phyloP scores from a whole-genome alignment of 92 coral and sea anemone genomes.

The Virgularia gustaviana region DNA sequence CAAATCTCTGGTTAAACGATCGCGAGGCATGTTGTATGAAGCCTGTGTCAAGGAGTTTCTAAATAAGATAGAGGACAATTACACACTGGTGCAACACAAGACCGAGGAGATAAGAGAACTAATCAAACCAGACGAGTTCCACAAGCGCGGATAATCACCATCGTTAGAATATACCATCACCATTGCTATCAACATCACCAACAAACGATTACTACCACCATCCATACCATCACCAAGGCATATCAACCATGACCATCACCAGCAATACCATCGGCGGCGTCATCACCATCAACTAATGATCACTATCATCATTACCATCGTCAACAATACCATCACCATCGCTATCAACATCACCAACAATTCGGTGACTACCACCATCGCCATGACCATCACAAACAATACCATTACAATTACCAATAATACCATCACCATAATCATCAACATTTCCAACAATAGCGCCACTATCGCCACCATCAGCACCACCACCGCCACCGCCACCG shows the following conservation, averaged over 20 bases:
- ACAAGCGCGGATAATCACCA: background rate
- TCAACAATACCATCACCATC: background rate
- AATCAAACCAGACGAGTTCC: background rate
- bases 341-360: background rate
- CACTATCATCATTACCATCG: no score
- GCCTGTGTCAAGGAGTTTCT: conserved; percentile 84
- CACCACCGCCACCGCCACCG: background rate
- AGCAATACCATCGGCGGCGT: background rate
- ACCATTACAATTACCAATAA: background rate
- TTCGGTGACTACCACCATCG: background rate
- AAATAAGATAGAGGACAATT: background rate
- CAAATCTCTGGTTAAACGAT: conserved; percentile 66
- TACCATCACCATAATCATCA: background rate
- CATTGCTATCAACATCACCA: no score
- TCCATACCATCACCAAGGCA: no score
- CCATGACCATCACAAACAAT: background rate
- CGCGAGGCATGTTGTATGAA: conserved; percentile 86
- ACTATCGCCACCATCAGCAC: background rate
- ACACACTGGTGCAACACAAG: background rate
- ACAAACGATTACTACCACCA: no score
- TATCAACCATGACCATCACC: background rate
- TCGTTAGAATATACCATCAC: background rate
- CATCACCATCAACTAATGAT: no score
- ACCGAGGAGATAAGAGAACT: background rate
- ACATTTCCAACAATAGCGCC: background rate